Conservation (phyloP, 2,113 vertebrate species). For the Elephantulus edwardii region DNA sequence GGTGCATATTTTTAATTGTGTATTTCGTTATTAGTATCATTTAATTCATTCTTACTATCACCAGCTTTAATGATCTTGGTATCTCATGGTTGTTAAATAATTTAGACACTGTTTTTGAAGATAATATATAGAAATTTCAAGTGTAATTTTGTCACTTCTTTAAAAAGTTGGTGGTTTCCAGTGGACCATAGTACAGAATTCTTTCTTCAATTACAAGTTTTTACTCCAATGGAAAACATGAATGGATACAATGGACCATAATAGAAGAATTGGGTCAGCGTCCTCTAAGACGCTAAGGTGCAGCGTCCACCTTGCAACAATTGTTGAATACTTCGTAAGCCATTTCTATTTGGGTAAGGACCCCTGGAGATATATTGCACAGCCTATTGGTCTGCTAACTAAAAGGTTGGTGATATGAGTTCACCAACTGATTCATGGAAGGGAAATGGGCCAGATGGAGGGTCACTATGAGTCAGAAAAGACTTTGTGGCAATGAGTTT, state of each 20-base stretch:
- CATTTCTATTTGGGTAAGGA: no score
- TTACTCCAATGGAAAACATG: not conserved
- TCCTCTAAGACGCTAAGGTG: not conserved
- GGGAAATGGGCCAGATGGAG: no score
- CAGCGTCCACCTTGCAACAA: no score
- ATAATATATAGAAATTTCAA: not conserved
- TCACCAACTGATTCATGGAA: no score
- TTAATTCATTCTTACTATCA: not conserved
- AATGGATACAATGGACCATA: not conserved
- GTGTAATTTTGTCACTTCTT: not conserved
- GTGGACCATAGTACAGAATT: not conserved
- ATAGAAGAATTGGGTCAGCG: not conserved
- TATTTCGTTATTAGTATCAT: constrained; percentile 30
- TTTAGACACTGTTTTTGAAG: not conserved
- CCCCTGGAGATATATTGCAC: no score
- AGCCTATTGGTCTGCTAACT: no score
- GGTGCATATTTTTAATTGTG: constrained; percentile 9
- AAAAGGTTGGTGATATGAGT: no score
- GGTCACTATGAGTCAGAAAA: no score
- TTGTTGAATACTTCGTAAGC: no score
- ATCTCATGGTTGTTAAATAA: not conserved
- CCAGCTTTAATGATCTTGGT: not conserved
- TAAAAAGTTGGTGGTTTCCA: not conserved
- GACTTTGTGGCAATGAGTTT: no score
- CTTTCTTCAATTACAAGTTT: not conserved